Percentiles rank a stretch among this genome's conserved stretches.
Conservation (phyloP, 2,888 invertebrate genomes). For the Acronicta aceris region DNA sequence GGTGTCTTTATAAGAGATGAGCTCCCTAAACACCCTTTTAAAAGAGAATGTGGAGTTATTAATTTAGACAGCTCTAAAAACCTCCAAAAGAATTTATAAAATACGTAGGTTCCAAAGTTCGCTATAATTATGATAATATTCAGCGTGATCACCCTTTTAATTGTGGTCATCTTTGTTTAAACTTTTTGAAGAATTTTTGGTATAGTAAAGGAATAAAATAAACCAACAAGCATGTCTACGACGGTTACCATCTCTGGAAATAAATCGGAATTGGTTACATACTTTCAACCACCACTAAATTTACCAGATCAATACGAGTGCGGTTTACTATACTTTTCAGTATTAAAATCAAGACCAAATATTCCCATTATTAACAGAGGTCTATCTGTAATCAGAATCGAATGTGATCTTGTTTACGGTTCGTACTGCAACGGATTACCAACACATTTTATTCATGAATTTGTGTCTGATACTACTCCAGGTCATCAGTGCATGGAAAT, state of each 20-base stretch:
- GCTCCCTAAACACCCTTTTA: slow-evolving; percentile 24
- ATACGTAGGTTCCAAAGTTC: too few relatives aligned
- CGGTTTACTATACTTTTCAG: slow-evolving; percentile 12
- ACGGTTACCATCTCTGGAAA: slow-evolving; percentile 31
- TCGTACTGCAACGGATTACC: slow-evolving; percentile 19
- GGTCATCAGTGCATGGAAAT: slow-evolving; percentile 15
- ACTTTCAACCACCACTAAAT: slow-evolving; percentile 20
- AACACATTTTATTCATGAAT: slow-evolving; percentile 14
- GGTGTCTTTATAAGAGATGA: too few relatives aligned
- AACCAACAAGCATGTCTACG: slow-evolving; percentile 20
- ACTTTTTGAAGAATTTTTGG: too few relatives aligned
- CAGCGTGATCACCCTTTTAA: too few relatives aligned
- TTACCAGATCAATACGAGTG: not conserved
- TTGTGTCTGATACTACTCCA: not conserved
- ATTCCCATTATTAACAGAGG: slow-evolving; percentile 4
- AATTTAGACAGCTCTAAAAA: too few relatives aligned
- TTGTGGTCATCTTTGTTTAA: too few relatives aligned
- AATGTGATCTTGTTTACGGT: slow-evolving; percentile 18
- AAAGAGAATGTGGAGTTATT: slow-evolving; percentile 41
- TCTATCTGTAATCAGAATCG: slow-evolving; percentile 17
- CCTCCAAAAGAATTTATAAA: too few relatives aligned
- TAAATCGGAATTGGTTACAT: slow-evolving; percentile 26
- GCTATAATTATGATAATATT: too few relatives aligned
- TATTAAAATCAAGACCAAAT: slow-evolving; percentile 11
- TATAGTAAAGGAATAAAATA: slow-evolving; percentile 8